phyloP scores from a whole-genome alignment of 2,888 invertebrate genomes.

The Patella ulyssiponensis region DNA sequence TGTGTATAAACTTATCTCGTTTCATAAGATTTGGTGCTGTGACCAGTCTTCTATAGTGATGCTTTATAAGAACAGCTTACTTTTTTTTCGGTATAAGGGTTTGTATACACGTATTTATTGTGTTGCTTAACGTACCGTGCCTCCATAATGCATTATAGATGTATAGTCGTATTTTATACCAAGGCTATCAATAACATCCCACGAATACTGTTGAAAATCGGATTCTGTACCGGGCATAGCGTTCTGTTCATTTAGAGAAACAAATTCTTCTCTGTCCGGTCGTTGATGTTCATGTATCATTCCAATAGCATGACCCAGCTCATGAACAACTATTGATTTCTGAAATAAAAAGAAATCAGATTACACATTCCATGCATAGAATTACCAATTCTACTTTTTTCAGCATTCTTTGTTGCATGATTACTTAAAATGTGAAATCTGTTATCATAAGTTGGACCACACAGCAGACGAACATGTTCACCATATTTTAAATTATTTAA shows the following conservation, averaged over 20 bases:
- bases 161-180: conserved; percentile 19
- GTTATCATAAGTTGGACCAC: too few species aligned
- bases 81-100: too few species aligned
- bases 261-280: conserved; percentile 12
- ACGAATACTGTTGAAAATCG: conserved; percentile 11
- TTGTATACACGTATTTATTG: too few species aligned
- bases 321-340: conserved; percentile 23
- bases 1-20: too few species aligned
- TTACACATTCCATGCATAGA: not conserved
- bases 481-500: too few species aligned
- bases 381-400: too few species aligned
- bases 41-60: too few species aligned
- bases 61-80: too few species aligned
- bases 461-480: too few species aligned
- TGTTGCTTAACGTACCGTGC: conserved; percentile 6
- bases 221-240: not conserved
- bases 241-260: conserved; percentile 11
- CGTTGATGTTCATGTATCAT: conserved; percentile 25
- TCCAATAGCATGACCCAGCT: conserved; percentile 22
- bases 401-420: too few species aligned
- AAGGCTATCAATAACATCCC: conserved; percentile 1
- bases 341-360: conserved; percentile 3
- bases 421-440: too few species aligned
- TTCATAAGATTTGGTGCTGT: too few species aligned
- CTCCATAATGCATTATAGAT: conserved; percentile 25